Base-by-base conservation (phyloP, 2,113 vertebrate species). In the Oncorhynchus masou region DNA sequence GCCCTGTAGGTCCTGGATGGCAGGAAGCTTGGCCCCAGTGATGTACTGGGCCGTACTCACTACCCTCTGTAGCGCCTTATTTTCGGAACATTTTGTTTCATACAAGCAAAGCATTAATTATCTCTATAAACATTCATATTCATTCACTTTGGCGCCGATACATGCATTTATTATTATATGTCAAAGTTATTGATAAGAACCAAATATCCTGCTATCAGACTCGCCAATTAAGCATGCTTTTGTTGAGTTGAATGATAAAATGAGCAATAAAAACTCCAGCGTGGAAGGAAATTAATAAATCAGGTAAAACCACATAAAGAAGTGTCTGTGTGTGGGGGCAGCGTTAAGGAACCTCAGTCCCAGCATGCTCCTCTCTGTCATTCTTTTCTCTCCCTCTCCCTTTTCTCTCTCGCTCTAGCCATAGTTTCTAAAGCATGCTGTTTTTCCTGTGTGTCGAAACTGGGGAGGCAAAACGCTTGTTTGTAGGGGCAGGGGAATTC, bases 401-500 rank as follows among this genome's bases (percentile, higher is more conserved):
- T 7, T 25, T 2, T 39, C 39, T 27, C 24, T 54, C n/a, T 69
- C 24, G 59, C 51, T 45, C 75, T 67, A 11, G 39, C 39, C 24
- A 16, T 29, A 19, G 74, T 25, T 70, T 22, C 1, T 49, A 75
- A 22, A 31, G 8, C 77, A 66, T 65, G 80, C 66, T 74, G 54
- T 77, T 86, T 79, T 87, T 76, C 73, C 76, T 73, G 77, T 51
- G 62, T 29, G 70, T 57, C 25, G 81, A 86, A 83, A 79, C 73
- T 39, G 71, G n/a, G 77, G 74, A 65, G 59, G 82, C 62, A 79
- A 86, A 87, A 80, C 29, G 77, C 83, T 90, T 87, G 86, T 93
- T 92, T 83, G 81, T 87, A 81, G 67, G 82, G 81, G 73, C 86
- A 71, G 88, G 91, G 90, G 86, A 90, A 87, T 91, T 92, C 89